Percentiles rank a stretch among this genome's conserved stretches.
Conservation (phyloP, 2,888 invertebrate species). For the Torymus texanus region DNA sequence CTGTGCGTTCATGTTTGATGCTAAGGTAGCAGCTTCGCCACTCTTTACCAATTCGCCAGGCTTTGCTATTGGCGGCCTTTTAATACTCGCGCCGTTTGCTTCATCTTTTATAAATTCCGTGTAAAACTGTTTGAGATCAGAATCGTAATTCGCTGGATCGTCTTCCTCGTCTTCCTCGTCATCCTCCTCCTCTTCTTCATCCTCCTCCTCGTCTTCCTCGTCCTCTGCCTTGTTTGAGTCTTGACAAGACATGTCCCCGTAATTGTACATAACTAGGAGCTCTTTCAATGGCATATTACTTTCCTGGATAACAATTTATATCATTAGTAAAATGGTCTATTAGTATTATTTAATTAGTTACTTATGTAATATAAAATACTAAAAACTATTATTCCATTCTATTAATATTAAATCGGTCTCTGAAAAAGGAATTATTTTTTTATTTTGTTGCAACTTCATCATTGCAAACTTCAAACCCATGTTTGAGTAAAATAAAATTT, state of each 20-base stretch:
- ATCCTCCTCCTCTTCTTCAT: constrained; percentile 69
- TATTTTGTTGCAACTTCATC: too few relatives aligned
- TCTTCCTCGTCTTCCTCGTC: constrained; percentile 74
- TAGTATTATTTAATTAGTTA: too few relatives aligned
- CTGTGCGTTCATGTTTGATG: constrained; percentile 36
- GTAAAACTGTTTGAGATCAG: constrained; percentile 72
- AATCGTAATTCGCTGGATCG: constrained; percentile 65
- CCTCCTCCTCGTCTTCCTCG: constrained; percentile 70
- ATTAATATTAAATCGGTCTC: too few relatives aligned
- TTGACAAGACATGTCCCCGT: constrained; percentile 75
- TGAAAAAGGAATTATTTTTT: too few relatives aligned
- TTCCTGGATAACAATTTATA: constrained; percentile 77
- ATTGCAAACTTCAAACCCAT: too few relatives aligned
- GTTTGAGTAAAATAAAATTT: too few relatives aligned
- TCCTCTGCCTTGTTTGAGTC: constrained; percentile 68
- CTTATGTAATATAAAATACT: too few relatives aligned
- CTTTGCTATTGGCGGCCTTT: constrained; percentile 46
- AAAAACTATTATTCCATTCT: too few relatives aligned
- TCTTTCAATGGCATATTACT: constrained; percentile 98
- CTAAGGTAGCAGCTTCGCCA: constrained; percentile 18
- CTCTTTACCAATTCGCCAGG: constrained; percentile 40
- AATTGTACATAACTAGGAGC: constrained; percentile 92
- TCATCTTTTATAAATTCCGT: constrained; percentile 70
- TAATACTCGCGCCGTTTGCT: constrained; percentile 48
- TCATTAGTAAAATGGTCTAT: neutral